Evolutionary conservation across 1,140 invertebrate genomes (phyloP), one percentile per base, ranked within the genome.

Genomic region (Lordiphosa stackelbergi): DNA sequence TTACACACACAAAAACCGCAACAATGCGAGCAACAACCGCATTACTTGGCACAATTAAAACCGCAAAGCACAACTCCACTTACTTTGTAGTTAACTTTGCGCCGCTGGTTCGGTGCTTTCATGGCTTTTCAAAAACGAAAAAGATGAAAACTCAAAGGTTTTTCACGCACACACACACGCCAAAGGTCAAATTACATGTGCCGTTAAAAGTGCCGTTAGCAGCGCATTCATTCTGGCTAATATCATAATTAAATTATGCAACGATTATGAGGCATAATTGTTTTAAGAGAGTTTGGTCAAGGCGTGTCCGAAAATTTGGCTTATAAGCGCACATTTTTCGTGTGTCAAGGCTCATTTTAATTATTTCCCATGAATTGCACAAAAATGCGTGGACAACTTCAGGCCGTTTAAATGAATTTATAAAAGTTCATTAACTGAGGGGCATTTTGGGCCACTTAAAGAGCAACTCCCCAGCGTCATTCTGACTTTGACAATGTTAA

Each of bases 31-130:
- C 69, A 71, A 65, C 47, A 61, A 69, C 74, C 74, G 69, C 74
- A 73, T 70, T 78, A 78, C 74, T 79, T 79, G 75, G 75, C 75
- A 73, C 75, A 74, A 79, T 81, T 81, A 79, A 79, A 79, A 64
- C 74, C 74, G 40, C 74, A 81, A 71, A 71, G 57, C 61, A 60
- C 54, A 57, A 64, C 43, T 49, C 38, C 34, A 11, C 46, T 43
- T 42, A 11, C 46, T 43, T 42, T 47, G 60, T 68, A 68, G 64
- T 53, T 68, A 53, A 68, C 31, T 63, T 54, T 53, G 57, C 53
- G 31, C 57, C 62, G 58, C 65, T 53, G 40, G 55, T 36, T 56
- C 22, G 11, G 10, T 8, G 22, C 56, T 66, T 38, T 49, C 35
- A 51, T 55, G 46, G 38, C 46, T 62, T 36, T 62, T 53, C 22